Evolutionary conservation across 2,113 vertebrate genomes (phyloP), one percentile per base, ranked within the genome.

Genomic region (Mastomys coucha): DNA sequence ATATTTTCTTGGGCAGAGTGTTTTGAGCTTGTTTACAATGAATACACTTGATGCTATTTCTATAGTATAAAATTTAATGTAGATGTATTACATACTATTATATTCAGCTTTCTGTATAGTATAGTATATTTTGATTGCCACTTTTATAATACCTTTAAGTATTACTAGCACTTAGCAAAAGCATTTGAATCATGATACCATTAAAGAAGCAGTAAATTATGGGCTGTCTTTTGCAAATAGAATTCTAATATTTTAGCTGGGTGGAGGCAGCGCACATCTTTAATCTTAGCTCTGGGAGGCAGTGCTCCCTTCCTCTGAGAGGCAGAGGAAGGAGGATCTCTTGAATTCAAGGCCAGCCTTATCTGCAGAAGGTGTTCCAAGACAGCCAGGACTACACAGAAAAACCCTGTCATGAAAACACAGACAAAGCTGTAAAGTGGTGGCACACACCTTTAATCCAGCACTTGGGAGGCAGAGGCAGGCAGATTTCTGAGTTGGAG

Each of bases 21-120:
- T 84, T n/a, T 33, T 69, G 9, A 91, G 51, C 60, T 94, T 19
- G 67, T 58, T 87, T 89, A 86, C 39, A 82, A 73, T 93, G 39
- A 86, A 78, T 89, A 78, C 42, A 56, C 75, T 69, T 89, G 9
- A 42, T 76, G 24, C 91, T 51, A 75, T 14, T 80, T 80, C 17
- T 22, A 56, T 33, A 77, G 6, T 65, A 63, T 39, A 53, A 33
- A 49, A 87, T n/a, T 11, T 56, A 31, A 67, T 45, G 33, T 31
- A 20, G n/a, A 39, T 73, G n/a, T 39, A 9, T 22, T n/a, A 72
- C 17, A 20, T 73, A 73, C n/a, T 39, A 39, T 36, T 39, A 36
- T 22, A 26, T 60, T 82, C 13, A 81, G 5, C 49, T 81, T 80
- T 4, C 73, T 78, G 13, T 51, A 77, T 49, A 77, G 42, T 49